A percentile compares a stretch with the other conserved stretches of the same genome.
Conservation (phyloP, 2,888 invertebrate genomes). For the Cordilura impudica region DNA sequence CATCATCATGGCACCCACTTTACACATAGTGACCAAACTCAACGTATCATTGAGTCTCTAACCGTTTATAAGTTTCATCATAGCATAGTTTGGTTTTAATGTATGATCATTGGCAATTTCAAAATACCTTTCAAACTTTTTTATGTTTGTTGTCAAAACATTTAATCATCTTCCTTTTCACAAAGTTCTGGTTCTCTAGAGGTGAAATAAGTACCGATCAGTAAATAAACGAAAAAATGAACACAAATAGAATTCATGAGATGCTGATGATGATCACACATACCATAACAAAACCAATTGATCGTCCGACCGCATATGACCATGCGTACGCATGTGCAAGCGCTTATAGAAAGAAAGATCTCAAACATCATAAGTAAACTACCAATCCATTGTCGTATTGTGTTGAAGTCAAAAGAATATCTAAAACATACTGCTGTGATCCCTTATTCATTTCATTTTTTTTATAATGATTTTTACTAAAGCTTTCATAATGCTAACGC, state of each 20-base stretch:
- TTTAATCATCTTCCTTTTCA: slow-evolving; percentile 47
- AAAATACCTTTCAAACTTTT: slow-evolving; percentile 45
- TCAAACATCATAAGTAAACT: slow-evolving; percentile 31
- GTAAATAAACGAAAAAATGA: not conserved
- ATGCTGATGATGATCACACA: slow-evolving; percentile 35
- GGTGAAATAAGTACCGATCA: not conserved
- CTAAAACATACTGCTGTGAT: slow-evolving; percentile 39
- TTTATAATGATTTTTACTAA: not conserved
- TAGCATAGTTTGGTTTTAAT: slow-evolving; percentile 1
- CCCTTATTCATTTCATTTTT: not conserved
- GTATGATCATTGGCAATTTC: slow-evolving; percentile 26
- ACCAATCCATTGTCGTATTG: slow-evolving; percentile 37
- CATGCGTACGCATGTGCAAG: not conserved
- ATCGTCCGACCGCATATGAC: slow-evolving; percentile 25
- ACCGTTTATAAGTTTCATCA: not conserved
- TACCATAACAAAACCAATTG: slow-evolving; percentile 28
- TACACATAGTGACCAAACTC: not conserved
- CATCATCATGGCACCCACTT: no score
- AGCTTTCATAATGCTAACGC: slow-evolving; percentile 29
- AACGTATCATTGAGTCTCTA: not conserved
- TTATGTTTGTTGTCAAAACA: slow-evolving; percentile 60
- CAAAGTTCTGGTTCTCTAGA: slow-evolving; percentile 11
- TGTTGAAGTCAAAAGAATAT: slow-evolving; percentile 32
- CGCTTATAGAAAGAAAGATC: slow-evolving; percentile 16
- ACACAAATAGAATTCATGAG: slow-evolving; percentile 12